A percentile compares a stretch with the other conserved stretches of the same genome.
Evolutionary conservation across 2,888 invertebrate species (phyloP).

Genomic region (Allolobophora icterica): DNA sequence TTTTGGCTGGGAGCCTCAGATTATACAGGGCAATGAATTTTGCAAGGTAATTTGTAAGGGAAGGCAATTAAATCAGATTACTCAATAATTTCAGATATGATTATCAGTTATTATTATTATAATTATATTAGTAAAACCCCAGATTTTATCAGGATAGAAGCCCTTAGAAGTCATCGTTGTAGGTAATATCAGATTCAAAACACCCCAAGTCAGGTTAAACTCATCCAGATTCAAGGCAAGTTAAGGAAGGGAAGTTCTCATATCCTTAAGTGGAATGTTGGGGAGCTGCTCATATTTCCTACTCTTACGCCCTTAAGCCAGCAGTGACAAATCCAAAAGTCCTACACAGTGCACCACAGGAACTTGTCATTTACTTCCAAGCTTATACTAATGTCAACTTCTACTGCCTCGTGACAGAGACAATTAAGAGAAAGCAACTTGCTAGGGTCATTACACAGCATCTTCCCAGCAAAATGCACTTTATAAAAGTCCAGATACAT

Average conservation of each 20-base stretch:
- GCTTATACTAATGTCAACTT: not conserved
- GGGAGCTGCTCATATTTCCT: not conserved
- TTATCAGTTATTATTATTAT: not conserved
- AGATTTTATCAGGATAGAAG: not conserved
- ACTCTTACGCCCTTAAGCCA: not conserved
- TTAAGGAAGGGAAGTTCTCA: no score
- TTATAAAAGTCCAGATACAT: no score
- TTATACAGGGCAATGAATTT: not conserved
- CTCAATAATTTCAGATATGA: not conserved
- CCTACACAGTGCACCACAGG: not conserved
- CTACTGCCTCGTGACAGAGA: not conserved
- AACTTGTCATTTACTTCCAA: not conserved
- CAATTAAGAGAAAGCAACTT: not conserved
- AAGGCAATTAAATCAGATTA: not conserved
- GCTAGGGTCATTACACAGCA: not conserved
- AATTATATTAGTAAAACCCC: not conserved
- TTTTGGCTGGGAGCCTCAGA: not conserved
- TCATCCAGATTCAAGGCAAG: conserved; percentile 62
- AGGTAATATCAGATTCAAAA: conserved; percentile 8
- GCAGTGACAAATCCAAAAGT: not conserved
- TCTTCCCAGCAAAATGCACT: not conserved
- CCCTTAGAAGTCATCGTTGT: not conserved
- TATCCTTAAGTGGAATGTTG: no score
- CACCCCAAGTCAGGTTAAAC: conserved; percentile 14
- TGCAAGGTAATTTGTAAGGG: not conserved